Percentiles rank a stretch among this genome's conserved stretches.
These are phyloP conservation scores for Crotalus helleri DNA, from an alignment of 2,113 vertebrate species.

Conservation along the genomic window DNA sequence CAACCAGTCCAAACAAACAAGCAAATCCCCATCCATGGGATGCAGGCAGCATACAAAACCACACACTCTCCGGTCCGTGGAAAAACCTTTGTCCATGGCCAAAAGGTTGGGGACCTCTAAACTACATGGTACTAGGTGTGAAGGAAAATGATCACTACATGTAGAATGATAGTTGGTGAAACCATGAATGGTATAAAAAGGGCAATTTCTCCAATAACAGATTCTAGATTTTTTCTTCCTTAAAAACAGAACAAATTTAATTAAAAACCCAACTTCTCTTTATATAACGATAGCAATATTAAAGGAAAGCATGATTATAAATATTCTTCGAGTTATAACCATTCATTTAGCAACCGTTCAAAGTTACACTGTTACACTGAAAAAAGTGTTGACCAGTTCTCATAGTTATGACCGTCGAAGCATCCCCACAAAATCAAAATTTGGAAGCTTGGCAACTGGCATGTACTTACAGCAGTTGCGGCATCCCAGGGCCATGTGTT, in stretches of 20 bases:
- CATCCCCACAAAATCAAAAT: neutral
- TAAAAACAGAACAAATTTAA: neutral
- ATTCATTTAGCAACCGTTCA: neutral
- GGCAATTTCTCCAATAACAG: neutral
- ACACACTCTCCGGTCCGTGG: no score
- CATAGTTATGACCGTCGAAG: neutral
- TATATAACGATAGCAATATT: neutral
- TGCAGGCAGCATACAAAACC: no score
- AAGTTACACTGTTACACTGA: neutral
- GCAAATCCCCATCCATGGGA: no score
- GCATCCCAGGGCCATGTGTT: neutral
- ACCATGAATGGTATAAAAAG: neutral
- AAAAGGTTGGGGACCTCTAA: no score
- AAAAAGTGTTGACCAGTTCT: neutral
- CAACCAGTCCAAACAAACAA: no score
- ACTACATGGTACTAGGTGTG: neutral
- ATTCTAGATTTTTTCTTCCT: neutral
- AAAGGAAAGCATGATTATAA: neutral
- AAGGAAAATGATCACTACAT: neutral
- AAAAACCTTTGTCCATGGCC: no score
- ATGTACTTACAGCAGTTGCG: neutral
- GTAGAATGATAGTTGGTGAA: neutral
- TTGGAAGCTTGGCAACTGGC: neutral
- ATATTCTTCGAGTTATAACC: neutral
- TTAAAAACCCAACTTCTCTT: neutral